Evolutionary conservation across 2,888 invertebrate genomes (phyloP), one percentile per base, ranked within the genome.

Genomic region (Euplexia lucipara): DNA sequence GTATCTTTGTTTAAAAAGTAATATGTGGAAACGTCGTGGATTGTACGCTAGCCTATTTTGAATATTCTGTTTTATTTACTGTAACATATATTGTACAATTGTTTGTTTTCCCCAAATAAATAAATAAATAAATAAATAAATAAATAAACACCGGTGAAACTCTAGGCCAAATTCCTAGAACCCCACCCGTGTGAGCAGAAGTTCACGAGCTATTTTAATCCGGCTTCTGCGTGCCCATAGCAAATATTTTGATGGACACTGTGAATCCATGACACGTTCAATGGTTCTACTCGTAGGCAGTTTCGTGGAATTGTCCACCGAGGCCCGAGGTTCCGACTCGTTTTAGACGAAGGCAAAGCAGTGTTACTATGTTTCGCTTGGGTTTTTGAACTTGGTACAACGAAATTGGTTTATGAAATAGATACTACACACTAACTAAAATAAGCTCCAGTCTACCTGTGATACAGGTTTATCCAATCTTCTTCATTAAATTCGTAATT

Each of bases 131-230:
- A n/a, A n/a, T n/a, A n/a, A n/a, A n/a, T n/a, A n/a, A n/a, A n/a
- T n/a, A n/a, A n/a, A n/a, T 14, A 6, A 32, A 22, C 3, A n/a
- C 14, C 2, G 18, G 0, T 8, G 32, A 34, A 12, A 22, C 8
- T n/a, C 3, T n/a, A 7, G 7, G 22, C 1, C 9, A 32, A n/a
- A 26, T 34, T 69, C 4, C 4, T 10, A 16, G 14, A 44, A 35
- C 35, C 7, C 26, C 20, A 14, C 34, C n/a, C 14, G 9, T 1
- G 0, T 30, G 7, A 22, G 16, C 18, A 7, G 41, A 39, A 8
- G 16, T 9, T 12, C 9, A 20, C 70, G 14, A 10, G 9, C 12
- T 8, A 35, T 22, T 64, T 66, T 72, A 42, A 49, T 64, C 47
- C 20, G 30, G 22, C 18, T 16, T 9, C n/a, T 47, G 20, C n/a